These are phyloP conservation scores for Diglossa cyanea DNA, from an alignment of 2,797 vertebrate species.

Conservation along the genomic window DNA sequence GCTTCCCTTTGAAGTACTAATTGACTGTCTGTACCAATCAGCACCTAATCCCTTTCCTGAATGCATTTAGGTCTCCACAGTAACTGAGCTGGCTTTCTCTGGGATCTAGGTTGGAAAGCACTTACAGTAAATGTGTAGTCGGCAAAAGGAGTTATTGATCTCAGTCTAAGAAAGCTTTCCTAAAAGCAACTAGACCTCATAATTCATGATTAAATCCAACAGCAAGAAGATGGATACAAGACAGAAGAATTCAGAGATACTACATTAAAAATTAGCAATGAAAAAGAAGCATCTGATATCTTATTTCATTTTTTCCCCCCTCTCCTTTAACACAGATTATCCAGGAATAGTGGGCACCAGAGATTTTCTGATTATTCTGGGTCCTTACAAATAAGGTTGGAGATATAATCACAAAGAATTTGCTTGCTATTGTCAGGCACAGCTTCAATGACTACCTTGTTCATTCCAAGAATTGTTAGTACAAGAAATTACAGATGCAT, in stretches of 20 bases:
- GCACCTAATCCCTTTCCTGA: slow-evolving; percentile 70
- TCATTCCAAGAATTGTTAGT: neutral
- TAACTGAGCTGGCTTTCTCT: slow-evolving; percentile 64
- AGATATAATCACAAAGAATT: neutral
- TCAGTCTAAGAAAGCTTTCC: neutral
- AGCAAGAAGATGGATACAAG: neutral
- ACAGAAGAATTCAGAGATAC: neutral
- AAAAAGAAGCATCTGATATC: neutral
- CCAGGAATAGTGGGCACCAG: neutral
- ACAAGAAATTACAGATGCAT: neutral
- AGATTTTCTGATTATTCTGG: neutral
- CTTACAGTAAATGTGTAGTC: slow-evolving; percentile 45
- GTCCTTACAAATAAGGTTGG: neutral
- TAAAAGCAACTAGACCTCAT: neutral
- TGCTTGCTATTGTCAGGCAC: neutral
- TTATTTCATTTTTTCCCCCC: fast-evolving
- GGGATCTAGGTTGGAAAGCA: slow-evolving; percentile 14
- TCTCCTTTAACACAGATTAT: neutral
- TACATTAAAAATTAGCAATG: neutral
- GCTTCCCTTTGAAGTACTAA: slow-evolving; percentile 79
- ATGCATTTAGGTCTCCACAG: slow-evolving; percentile 70
- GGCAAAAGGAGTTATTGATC: slow-evolving; percentile 16
- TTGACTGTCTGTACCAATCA: slow-evolving; percentile 80
- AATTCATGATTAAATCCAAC: neutral
- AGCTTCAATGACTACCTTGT: neutral